Base-by-base conservation (phyloP, 2,888 invertebrate species). In the Cerastoderma edule region DNA sequence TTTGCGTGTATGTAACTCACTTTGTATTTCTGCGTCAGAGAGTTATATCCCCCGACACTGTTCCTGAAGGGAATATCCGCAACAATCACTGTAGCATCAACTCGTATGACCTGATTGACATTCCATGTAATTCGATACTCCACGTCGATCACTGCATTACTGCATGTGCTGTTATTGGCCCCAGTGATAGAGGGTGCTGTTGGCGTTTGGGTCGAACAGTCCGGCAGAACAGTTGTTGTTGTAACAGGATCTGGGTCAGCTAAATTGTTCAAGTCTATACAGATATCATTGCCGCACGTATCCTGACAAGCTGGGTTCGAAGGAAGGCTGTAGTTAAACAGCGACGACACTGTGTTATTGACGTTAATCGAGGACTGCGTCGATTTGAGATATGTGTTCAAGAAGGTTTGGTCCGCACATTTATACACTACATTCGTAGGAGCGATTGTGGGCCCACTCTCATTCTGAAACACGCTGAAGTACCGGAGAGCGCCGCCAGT, bases 111-210 rank as follows among this genome's bases (percentile, higher is more conserved):
- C n/a, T 72, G 78, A 30, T 75, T 75, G 4, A 86, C 90, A 2
- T 74, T 75, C 91, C 91, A 92, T 6, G 80, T 83, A 67, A 91
- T 86, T 6, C 83, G 84, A 66, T 92, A 92, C 6, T 81, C 76
- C 0, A 92, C 90, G 53, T 88, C 87, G 19, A 91, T 71, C 0
- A 91, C 90, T 22, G 85, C 85, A 78, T 91, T 89, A 3, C 73
- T 24, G 72, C 92, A 92, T 4, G 72, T 64, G 6, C 53, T 44
- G 33, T 6, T 44, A 1, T 19, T 53, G 0, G 60, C 65, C 19
- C 73, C 66, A 35, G 39, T 24, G 32, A 77, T 66, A 1, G 56
- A 48, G 0, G 90, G 90, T 3, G 65, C 50, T 5, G 80, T 79
- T 0, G 89, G 88, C 13, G 83, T 75, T 66, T 91, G 89, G 67